Evolutionary conservation across 53 echinoderm and acorn worm species (phyloP).

Genomic region (Antedon mediterranea): DNA sequence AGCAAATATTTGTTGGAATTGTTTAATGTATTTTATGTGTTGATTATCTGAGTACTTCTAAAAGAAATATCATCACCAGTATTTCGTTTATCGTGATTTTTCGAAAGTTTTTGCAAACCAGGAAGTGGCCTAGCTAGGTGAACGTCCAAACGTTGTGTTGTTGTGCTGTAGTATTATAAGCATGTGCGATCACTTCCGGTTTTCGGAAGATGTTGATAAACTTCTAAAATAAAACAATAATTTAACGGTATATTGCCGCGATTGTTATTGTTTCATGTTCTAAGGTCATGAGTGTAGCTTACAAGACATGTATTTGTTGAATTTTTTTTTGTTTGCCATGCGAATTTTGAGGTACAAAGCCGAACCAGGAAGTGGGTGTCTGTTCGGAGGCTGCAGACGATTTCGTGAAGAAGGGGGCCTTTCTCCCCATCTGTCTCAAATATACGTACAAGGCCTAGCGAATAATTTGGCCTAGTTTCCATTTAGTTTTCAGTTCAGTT

Average conservation of each 20-base stretch:
- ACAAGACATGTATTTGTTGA: not conserved
- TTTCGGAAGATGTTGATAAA: not conserved
- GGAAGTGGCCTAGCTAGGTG: not conserved
- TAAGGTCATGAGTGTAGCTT: not conserved
- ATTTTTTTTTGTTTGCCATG: not conserved
- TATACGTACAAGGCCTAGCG: too few relatives aligned
- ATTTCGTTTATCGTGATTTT: not conserved
- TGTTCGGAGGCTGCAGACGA: not conserved
- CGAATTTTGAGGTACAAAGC: not conserved
- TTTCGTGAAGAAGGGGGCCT: not conserved
- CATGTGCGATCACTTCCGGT: constrained; percentile 1
- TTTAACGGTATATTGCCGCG: not conserved
- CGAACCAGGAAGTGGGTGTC: not conserved
- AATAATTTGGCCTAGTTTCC: too few relatives aligned
- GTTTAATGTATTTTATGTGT: not conserved
- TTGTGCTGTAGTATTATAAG: not conserved
- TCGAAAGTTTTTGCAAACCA: not conserved
- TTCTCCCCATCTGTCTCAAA: too few relatives aligned
- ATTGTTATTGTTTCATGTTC: not conserved
- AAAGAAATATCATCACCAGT: not conserved
- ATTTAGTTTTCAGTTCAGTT: too few relatives aligned
- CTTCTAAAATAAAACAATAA: not conserved
- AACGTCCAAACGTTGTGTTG: not conserved
- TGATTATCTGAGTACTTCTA: not conserved
- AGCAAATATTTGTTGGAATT: not conserved